phyloP scores from a whole-genome alignment of 1,140 invertebrate species.

The Augochlora pura region DNA sequence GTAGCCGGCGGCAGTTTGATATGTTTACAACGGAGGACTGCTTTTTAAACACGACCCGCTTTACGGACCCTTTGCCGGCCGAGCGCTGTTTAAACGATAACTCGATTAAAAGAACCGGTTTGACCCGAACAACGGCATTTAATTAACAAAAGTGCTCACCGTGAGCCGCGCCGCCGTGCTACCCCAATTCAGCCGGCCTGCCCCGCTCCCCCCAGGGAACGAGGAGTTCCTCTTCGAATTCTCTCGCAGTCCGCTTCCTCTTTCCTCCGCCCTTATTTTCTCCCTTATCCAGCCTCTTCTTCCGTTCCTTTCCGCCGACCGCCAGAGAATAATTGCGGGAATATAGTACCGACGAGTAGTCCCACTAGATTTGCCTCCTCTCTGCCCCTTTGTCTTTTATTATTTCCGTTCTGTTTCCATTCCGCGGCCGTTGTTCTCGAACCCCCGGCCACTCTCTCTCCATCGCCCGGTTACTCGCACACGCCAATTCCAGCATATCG shows the following conservation, averaged over 20 bases:
- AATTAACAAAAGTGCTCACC: slow-evolving; percentile 77
- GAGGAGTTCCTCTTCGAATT: slow-evolving; percentile 44
- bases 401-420: slow-evolving; percentile 45
- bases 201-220: slow-evolving; percentile 1
- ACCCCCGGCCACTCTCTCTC: background rate
- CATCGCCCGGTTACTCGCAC: background rate
- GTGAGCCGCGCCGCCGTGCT: slow-evolving; percentile 52
- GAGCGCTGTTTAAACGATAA: slow-evolving; percentile 75
- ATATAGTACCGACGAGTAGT: slow-evolving; percentile 49
- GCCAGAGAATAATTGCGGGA: slow-evolving; percentile 59
- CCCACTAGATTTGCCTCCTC: slow-evolving; percentile 35
- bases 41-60: slow-evolving; percentile 69
- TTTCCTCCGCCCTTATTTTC: background rate
- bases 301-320: slow-evolving; percentile 41
- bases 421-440: background rate
- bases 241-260: background rate
- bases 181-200: slow-evolving; percentile 10
- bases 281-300: slow-evolving; percentile 21
- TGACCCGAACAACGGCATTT: slow-evolving; percentile 77
- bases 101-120: slow-evolving; percentile 75
- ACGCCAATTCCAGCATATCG: background rate
- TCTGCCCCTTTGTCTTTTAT: slow-evolving; percentile 33
- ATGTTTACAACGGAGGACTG: slow-evolving; percentile 69
- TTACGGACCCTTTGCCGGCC: slow-evolving; percentile 66
- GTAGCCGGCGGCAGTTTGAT: slow-evolving; percentile 67